phyloP scores from a whole-genome alignment of 2,888 invertebrate species.

The Catocala fraxini region DNA sequence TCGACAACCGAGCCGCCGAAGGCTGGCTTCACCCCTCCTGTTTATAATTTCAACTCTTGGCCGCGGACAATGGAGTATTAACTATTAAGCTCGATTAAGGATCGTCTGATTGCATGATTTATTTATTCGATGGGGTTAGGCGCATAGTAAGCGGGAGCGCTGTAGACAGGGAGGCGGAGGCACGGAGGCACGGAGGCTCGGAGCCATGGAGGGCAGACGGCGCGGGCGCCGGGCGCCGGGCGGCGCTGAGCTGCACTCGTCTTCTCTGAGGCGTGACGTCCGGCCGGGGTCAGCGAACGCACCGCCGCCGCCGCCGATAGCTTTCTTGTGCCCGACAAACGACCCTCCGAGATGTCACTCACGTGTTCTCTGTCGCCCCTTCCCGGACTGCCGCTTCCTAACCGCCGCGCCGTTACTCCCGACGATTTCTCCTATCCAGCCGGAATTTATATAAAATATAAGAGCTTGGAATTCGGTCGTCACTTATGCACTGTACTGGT shows the following conservation, averaged over 20 bases:
- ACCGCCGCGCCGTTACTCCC: constrained; percentile 22
- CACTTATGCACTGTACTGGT: constrained; percentile 25
- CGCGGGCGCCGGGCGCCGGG: constrained; percentile 40
- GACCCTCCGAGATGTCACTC: constrained; percentile 80
- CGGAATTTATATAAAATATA: too few relatives aligned
- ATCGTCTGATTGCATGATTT: constrained; percentile 56
- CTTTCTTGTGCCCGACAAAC: constrained; percentile 79
- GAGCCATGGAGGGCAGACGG: constrained; percentile 51
- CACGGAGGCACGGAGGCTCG: constrained; percentile 20
- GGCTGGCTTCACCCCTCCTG: constrained; percentile 24
- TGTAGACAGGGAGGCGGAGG: constrained; percentile 34
- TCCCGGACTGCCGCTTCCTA: constrained; percentile 51
- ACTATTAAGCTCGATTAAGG: constrained; percentile 42
- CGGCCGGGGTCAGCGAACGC: constrained; percentile 84
- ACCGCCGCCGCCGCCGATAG: constrained; percentile 72
- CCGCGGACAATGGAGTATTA: constrained; percentile 26
- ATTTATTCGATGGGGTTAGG: constrained; percentile 51
- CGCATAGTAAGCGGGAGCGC: constrained; percentile 31
- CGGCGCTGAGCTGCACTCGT: constrained; percentile 74
- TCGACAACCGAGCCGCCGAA: constrained; percentile 15
- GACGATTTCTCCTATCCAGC: constrained; percentile 11
- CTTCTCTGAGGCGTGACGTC: constrained; percentile 83
- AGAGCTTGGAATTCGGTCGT: background rate
- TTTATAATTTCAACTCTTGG: constrained; percentile 22
- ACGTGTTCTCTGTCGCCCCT: constrained; percentile 62